Base-by-base conservation (phyloP, 92 coral and sea anemone genomes). In the Plumapathes pennacea region DNA sequence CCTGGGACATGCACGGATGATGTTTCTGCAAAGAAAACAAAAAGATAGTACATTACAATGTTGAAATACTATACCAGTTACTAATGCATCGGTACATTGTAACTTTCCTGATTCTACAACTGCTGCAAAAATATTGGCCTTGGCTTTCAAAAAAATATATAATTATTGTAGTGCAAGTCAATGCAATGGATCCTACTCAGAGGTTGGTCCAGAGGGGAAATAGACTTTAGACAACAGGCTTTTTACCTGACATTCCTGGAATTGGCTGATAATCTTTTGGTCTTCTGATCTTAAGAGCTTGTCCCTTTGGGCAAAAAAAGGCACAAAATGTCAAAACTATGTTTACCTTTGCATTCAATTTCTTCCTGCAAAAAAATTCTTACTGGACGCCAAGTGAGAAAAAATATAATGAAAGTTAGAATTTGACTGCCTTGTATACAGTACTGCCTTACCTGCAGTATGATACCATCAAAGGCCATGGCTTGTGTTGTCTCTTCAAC, bases 401-500 rank as follows among this genome's bases (percentile, higher is more conserved):
- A 14, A 0, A 21, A 13, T 26, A 5, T 27, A n/a, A 4, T 12
- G 19, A 8, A 26, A 32, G 11, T 2, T 28, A 53, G 3, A 10
- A 60, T 11, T 25, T 27, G 10, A 25, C 12, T 0, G 3, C 3
- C 10, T 1, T 42, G 45, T 10, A 38, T 33, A 31, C 34, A 42
- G 17, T 14, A 12, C 43, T 10, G 25, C n/a, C 53, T 21, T 34
- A 91, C 97, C 97, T 91, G 89, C 40, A 91, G 67, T 27, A 88
- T 91, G 26, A 91, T 91, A 22, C 97, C 96, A 80, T 91, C 97
- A 84, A 91, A 91, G 17, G 97, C 97, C 97, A 91, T 91, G 17
- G 97, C 97, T 27, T 91, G 96, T 20, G 97, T 91, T 17, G 97
- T 91, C 60, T 91, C 97, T 76, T 91, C 97, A 32, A 91, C 97